These are phyloP conservation scores for Aphis craccivora DNA, from an alignment of 1,140 invertebrate genomes.

Conservation along the genomic window DNA sequence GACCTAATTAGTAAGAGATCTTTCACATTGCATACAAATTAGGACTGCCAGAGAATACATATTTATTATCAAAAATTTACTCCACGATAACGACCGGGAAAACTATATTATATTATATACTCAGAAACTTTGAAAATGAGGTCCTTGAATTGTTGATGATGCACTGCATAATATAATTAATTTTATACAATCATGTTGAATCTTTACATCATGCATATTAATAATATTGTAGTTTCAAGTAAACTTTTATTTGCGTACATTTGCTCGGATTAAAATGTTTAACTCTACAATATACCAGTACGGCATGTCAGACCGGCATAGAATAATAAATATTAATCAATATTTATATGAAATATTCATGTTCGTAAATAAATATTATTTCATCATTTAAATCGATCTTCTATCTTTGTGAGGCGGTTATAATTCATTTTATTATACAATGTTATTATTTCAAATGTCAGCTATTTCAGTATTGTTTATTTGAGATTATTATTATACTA, in stretches of 20 bases:
- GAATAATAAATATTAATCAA: background rate
- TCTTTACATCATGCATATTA: constrained; percentile 9
- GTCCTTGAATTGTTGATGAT: constrained; percentile 13
- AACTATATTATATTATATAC: background rate
- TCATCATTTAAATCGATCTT: background rate
- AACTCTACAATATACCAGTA: background rate
- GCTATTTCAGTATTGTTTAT: background rate
- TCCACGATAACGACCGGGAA: background rate
- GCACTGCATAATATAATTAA: background rate
- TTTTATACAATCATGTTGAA: background rate
- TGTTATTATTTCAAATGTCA: background rate
- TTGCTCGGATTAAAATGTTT: background rate
- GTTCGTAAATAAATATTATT: background rate
- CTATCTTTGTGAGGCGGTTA: background rate
- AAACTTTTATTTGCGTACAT: background rate
- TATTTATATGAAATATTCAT: background rate
- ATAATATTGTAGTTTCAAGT: background rate
- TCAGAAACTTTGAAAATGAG: background rate
- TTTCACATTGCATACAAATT: constrained; percentile 7
- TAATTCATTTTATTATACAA: background rate
- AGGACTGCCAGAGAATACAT: background rate
- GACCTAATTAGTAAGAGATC: background rate
- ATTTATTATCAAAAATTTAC: background rate
- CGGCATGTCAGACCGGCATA: background rate
- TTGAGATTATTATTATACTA: background rate